Percentiles rank a stretch among this genome's conserved stretches.
These are phyloP conservation scores for Megalops cyprinoides DNA, from an alignment of 2,797 vertebrate species.

Conservation along the genomic window DNA sequence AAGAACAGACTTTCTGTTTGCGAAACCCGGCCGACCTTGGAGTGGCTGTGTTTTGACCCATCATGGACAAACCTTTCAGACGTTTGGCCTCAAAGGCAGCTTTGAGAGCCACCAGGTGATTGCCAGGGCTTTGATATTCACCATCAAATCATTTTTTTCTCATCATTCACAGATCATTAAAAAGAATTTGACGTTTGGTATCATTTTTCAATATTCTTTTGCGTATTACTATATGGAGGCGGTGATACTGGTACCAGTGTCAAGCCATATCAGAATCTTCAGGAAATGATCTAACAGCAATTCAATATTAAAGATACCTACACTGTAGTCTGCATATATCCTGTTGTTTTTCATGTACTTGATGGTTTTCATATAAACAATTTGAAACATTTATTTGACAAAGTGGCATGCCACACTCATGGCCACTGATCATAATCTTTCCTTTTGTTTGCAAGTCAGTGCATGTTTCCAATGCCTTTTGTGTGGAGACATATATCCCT, in stretches of 20 bases:
- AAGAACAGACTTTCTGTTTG: slow-evolving; percentile 29
- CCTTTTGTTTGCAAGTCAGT: not conserved
- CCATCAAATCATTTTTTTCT: not conserved
- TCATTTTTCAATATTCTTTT: not conserved
- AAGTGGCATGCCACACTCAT: slow-evolving; percentile 4
- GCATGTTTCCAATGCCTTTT: slow-evolving; percentile 11
- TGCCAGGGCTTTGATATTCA: not conserved
- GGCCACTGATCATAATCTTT: slow-evolving; percentile 24
- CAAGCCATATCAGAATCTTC: not conserved
- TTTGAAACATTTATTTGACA: slow-evolving; percentile 26
- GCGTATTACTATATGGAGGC: not conserved
- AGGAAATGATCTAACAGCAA: not conserved
- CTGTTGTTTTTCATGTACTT: not conserved
- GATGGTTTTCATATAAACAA: not conserved
- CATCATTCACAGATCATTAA: not conserved
- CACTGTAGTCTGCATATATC: not conserved
- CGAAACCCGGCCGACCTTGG: slow-evolving; percentile 44
- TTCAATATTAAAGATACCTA: not conserved
- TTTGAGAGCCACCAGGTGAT: not conserved
- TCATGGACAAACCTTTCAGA: slow-evolving; percentile 43
- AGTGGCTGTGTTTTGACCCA: slow-evolving; percentile 39
- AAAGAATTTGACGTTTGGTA: not conserved
- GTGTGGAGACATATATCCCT: slow-evolving; percentile 15
- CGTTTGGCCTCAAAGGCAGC: not conserved
- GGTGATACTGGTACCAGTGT: not conserved